phyloP scores from a whole-genome alignment of 2,113 vertebrate species.

The Lethenteron camtschaticum region DNA sequence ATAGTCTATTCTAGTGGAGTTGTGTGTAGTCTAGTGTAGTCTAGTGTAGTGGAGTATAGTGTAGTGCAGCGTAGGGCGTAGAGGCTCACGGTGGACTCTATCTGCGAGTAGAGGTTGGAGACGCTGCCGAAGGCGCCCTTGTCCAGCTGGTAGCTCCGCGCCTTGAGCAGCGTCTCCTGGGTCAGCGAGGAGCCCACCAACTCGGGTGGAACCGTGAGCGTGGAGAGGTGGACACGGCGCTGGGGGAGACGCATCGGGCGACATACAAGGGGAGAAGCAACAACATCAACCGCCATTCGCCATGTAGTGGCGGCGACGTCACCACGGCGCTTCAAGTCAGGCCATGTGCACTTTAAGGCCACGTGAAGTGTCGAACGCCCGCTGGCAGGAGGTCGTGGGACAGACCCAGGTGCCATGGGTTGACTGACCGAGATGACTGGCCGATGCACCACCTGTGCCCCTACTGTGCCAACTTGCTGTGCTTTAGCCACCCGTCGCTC shows the following conservation, averaged over 20 bases:
- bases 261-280: neutral
- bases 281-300: neutral
- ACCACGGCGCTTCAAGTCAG: neutral
- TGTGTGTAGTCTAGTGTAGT: no score
- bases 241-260: constrained; percentile 15
- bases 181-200: constrained; percentile 73
- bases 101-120: constrained; percentile 87
- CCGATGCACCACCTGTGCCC: no score
- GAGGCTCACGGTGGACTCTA: constrained; percentile 63
- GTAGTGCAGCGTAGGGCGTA: no score
- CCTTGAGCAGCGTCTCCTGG: constrained; percentile 84
- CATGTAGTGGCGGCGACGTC: neutral
- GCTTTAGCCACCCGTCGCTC: no score
- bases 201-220: constrained; percentile 55
- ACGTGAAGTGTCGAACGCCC: no score
- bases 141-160: constrained; percentile 85
- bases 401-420: no score
- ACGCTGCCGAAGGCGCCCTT: constrained; percentile 97
- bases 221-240: constrained; percentile 59
- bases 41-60: no score
- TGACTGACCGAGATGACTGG: no score
- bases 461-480: no score
- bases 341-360: neutral
- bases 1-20: no score
- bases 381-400: no score